A percentile compares a stretch with the other conserved stretches of the same genome.
These are phyloP conservation scores for Rhysida immarginata DNA, from an alignment of 1,140 invertebrate species.

Conservation along the genomic window DNA sequence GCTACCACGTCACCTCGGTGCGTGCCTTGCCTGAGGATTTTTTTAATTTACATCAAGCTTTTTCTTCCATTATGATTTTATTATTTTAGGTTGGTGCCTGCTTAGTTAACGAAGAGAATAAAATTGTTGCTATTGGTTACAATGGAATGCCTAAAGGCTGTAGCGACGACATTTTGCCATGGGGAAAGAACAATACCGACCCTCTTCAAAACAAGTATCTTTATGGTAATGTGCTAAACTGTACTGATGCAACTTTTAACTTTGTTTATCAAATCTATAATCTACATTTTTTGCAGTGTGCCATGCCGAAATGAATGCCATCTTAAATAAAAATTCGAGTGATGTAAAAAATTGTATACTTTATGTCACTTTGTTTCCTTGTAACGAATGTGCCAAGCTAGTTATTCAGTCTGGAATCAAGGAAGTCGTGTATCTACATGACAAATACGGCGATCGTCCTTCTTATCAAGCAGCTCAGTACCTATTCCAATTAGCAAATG, in stretches of 20 bases:
- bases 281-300: slow-evolving; percentile 76
- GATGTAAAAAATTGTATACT: slow-evolving; percentile 62
- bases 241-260: too few species aligned
- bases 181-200: slow-evolving; percentile 45
- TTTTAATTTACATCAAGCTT: too few species aligned
- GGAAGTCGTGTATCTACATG: slow-evolving; percentile 59
- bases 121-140: slow-evolving; percentile 84
- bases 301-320: slow-evolving; percentile 94
- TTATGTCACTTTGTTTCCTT: slow-evolving; percentile 80
- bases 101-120: slow-evolving; percentile 74
- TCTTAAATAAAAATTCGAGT: slow-evolving; percentile 72
- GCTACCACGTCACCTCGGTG: too few species aligned
- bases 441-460: slow-evolving; percentile 46
- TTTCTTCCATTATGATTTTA: too few species aligned
- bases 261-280: too few species aligned
- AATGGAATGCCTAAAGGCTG: slow-evolving; percentile 90
- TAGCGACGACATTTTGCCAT: slow-evolving; percentile 73
- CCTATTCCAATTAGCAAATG: slow-evolving; percentile 15
- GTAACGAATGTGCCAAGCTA: slow-evolving; percentile 91
- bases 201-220: slow-evolving; percentile 57
- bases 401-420: slow-evolving; percentile 91
- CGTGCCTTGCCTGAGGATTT: too few species aligned
- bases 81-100: slow-evolving; percentile 62
- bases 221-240: slow-evolving; percentile 67
- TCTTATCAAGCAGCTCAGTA: slow-evolving; percentile 14